Evolutionary conservation across 2,113 vertebrate species (phyloP).

Genomic region (Thryonomys swinderianus): DNA sequence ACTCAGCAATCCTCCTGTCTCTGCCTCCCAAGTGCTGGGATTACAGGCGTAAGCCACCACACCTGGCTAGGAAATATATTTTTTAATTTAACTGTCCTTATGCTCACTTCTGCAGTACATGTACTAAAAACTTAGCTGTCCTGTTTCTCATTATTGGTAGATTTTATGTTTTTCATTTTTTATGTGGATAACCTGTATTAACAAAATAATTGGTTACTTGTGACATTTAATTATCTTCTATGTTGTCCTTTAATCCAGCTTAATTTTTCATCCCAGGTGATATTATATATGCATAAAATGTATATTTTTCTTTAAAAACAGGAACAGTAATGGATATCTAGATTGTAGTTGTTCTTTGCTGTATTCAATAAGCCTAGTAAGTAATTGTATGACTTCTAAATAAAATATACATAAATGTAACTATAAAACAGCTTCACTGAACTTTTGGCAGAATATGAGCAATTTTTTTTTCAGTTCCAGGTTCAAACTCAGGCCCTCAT

Average conservation of each 20-base stretch:
- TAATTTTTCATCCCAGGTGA: not conserved
- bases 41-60: too few species aligned
- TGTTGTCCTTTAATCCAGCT: not conserved
- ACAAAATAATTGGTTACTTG: conserved; percentile 7
- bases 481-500: too few species aligned
- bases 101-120: too few species aligned
- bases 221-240: not conserved
- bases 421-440: not conserved
- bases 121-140: not conserved
- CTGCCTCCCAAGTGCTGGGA: too few species aligned
- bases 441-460: conserved; percentile 34
- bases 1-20: too few species aligned
- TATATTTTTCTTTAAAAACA: not conserved
- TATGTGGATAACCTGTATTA: not conserved
- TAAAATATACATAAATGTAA: not conserved
- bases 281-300: not conserved
- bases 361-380: not conserved
- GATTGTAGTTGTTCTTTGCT: not conserved
- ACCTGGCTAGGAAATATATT: too few species aligned
- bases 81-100: not conserved
- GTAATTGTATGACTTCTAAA: not conserved
- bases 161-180: conserved; percentile 25
- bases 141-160: not conserved
- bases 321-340: not conserved
- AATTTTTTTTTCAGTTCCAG: too few species aligned